phyloP scores from a whole-genome alignment of 2,888 invertebrate species.

The Thymelicus acteon region DNA sequence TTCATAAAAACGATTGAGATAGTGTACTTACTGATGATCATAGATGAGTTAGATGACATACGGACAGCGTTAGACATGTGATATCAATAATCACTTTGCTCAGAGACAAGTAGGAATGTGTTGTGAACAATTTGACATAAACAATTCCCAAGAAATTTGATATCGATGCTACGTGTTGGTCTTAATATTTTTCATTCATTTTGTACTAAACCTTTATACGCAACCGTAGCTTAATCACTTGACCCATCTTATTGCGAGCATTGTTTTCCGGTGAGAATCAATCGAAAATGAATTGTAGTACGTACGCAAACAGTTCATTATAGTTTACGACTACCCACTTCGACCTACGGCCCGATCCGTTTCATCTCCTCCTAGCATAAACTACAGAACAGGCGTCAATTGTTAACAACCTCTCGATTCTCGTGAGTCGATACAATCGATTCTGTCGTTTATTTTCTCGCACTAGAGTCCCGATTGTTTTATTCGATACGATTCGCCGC shows the following conservation, averaged over 20 bases:
- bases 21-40: not conserved
- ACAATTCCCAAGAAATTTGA: slow-evolving; percentile 36
- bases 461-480: slow-evolving; percentile 74
- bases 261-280: slow-evolving; percentile 54
- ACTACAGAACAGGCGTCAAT: slow-evolving; percentile 80
- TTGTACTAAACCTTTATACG: slow-evolving; percentile 48
- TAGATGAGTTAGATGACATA: not conserved
- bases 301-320: slow-evolving; percentile 21
- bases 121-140: slow-evolving; percentile 28
- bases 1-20: not conserved
- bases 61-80: not conserved
- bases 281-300: slow-evolving; percentile 54
- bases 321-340: slow-evolving; percentile 34
- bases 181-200: slow-evolving; percentile 24
- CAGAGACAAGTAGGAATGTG: slow-evolving; percentile 10
- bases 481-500: slow-evolving; percentile 64
- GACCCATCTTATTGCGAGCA: slow-evolving; percentile 69
- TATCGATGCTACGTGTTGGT: slow-evolving; percentile 31
- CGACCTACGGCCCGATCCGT: slow-evolving; percentile 82
- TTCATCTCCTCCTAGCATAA: slow-evolving; percentile 79
- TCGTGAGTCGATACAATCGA: slow-evolving; percentile 79
- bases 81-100: not conserved
- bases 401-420: slow-evolving; percentile 82
- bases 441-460: slow-evolving; percentile 77
- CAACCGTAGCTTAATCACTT: slow-evolving; percentile 60